Evolutionary conservation across 1,140 invertebrate species (phyloP).

Genomic region (Conopomorpha cramerella): DNA sequence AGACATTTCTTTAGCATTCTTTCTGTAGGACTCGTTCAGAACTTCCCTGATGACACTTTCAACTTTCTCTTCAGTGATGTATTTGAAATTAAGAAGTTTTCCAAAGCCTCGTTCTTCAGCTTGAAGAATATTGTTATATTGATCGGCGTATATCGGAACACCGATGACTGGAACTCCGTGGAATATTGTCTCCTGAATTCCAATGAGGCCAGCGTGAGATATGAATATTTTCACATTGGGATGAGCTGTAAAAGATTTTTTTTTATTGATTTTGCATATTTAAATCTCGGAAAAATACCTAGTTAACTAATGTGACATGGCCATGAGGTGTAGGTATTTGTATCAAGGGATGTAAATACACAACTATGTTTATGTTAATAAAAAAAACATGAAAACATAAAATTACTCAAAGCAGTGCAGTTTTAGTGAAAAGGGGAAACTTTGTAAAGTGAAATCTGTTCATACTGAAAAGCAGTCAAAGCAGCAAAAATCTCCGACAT

Average conservation of each 20-base stretch:
- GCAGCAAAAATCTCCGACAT: too few species aligned
- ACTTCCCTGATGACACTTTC: slow-evolving; percentile 19
- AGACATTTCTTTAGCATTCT: slow-evolving; percentile 43
- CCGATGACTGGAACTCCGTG: slow-evolving; percentile 69
- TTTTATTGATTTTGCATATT: too few species aligned
- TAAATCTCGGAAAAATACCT: too few species aligned
- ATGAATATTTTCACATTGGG: slow-evolving; percentile 65
- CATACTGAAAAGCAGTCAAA: too few species aligned
- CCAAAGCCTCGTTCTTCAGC: slow-evolving; percentile 51
- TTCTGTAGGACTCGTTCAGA: slow-evolving; percentile 20
- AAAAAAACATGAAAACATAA: slow-evolving; percentile 19
- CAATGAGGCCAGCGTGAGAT: slow-evolving; percentile 69
- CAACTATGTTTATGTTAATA: too few species aligned
- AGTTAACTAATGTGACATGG: too few species aligned
- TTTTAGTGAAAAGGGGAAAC: too few species aligned
- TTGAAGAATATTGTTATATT: slow-evolving; percentile 60
- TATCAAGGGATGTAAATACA: too few species aligned
- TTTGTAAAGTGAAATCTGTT: too few species aligned
- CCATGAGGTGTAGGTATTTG: too few species aligned
- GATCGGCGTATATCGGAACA: slow-evolving; percentile 68
- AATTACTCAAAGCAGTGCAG: too few species aligned
- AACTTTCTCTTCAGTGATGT: slow-evolving; percentile 28
- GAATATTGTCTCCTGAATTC: slow-evolving; percentile 68
- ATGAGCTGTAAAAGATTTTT: too few species aligned
- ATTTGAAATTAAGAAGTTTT: slow-evolving; percentile 26